phyloP scores from a whole-genome alignment of 2,113 vertebrate species.

The Myrmecobius fasciatus region DNA sequence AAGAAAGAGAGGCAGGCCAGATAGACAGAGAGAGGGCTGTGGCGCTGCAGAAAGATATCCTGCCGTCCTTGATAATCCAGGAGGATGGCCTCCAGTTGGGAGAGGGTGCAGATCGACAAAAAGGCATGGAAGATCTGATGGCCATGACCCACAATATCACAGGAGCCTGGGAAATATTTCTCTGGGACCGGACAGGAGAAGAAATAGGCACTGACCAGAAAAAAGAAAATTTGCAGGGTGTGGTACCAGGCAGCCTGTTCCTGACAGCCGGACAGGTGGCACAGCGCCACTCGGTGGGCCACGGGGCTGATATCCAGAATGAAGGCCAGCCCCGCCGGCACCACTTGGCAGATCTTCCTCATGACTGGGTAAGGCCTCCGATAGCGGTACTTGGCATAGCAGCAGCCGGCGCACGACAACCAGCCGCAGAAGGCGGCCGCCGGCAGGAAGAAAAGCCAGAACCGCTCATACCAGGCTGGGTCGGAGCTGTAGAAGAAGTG shows the following conservation, averaged over 20 bases:
- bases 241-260: constrained; percentile 90
- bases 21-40: constrained; percentile 85
- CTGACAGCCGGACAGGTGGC: constrained; percentile 86
- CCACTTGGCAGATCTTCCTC: constrained; percentile 93
- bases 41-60: constrained; percentile 84
- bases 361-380: constrained; percentile 90
- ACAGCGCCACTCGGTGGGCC: constrained; percentile 87
- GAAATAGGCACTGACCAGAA: constrained; percentile 91
- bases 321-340: constrained; percentile 90
- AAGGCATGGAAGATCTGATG: constrained; percentile 96
- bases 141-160: constrained; percentile 92
- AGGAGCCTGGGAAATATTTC: constrained; percentile 92
- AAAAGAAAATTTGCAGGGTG: constrained; percentile 90
- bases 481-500: constrained; percentile 94
- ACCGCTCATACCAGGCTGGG: constrained; percentile 88
- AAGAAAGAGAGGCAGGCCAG: constrained; percentile 87
- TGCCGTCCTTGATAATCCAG: constrained; percentile 88
- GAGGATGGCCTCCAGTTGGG: constrained; percentile 93
- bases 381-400: constrained; percentile 92
- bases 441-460: constrained; percentile 89
- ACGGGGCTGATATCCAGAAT: constrained; percentile 93
- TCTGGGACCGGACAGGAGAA: constrained; percentile 95
- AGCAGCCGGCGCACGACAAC: constrained; percentile 92
- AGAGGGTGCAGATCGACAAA: constrained; percentile 91
- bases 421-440: constrained; percentile 90